Evolutionary conservation across 2,888 invertebrate genomes (phyloP).

Genomic region (Vanessa cardui): DNA sequence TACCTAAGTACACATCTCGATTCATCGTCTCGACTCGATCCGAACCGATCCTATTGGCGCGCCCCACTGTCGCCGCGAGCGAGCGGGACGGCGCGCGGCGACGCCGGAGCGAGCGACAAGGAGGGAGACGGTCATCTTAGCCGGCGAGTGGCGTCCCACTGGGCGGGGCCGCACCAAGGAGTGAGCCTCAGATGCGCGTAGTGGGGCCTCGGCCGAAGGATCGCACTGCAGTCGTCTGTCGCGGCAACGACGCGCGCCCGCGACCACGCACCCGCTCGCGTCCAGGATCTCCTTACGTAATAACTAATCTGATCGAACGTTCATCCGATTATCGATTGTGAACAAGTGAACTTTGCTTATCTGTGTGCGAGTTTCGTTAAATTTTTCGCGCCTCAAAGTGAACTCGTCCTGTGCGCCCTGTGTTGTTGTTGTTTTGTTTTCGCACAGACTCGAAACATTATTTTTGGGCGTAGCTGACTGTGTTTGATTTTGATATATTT

Average conservation of each 20-base stretch:
- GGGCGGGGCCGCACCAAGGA: slow-evolving; percentile 84
- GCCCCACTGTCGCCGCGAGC: slow-evolving; percentile 79
- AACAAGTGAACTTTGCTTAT: slow-evolving; percentile 68
- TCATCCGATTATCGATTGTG: slow-evolving; percentile 77
- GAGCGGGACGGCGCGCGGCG: slow-evolving; percentile 63
- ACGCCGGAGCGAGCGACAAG: slow-evolving; percentile 58
- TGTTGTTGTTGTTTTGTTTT: slow-evolving; percentile 59
- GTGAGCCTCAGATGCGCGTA: slow-evolving; percentile 84
- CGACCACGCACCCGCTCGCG: slow-evolving; percentile 58
- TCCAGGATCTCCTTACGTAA: slow-evolving; percentile 74
- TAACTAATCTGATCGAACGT: slow-evolving; percentile 72
- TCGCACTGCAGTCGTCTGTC: slow-evolving; percentile 83
- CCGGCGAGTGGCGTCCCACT: slow-evolving; percentile 81
- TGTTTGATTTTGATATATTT: slow-evolving; percentile 63
- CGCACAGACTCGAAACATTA: slow-evolving; percentile 53
- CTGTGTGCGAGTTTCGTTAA: slow-evolving; percentile 37
- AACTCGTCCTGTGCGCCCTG: slow-evolving; percentile 49
- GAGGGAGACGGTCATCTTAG: slow-evolving; percentile 82
- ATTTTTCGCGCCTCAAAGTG: slow-evolving; percentile 44
- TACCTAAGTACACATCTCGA: slow-evolving; percentile 83
- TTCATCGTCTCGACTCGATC: slow-evolving; percentile 82
- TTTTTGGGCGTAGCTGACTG: slow-evolving; percentile 60
- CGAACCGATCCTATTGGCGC: slow-evolving; percentile 82
- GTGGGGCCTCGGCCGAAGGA: slow-evolving; percentile 84
- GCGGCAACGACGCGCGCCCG: slow-evolving; percentile 76